Conservation (phyloP, 2,888 invertebrate species). For the Tipula vernalis region DNA sequence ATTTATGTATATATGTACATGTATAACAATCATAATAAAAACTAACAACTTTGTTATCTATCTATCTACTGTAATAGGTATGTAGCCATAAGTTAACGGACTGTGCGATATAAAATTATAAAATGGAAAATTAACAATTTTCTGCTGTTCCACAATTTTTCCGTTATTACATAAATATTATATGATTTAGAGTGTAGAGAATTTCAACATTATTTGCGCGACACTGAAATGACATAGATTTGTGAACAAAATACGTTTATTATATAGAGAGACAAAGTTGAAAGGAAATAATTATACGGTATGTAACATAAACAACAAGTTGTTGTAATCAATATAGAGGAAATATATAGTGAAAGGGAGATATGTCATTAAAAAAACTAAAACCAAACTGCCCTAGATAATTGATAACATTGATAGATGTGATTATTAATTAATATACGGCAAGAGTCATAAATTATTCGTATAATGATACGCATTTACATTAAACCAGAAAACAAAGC, state of each 20-base stretch:
- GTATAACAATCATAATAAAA: neutral
- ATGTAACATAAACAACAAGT: neutral
- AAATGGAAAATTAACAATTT: neutral
- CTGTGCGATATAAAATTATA: neutral
- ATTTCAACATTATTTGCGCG: neutral
- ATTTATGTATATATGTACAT: neutral
- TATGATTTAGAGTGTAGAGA: neutral
- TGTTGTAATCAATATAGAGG: neutral
- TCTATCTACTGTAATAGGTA: neutral
- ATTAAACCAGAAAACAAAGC: neutral
- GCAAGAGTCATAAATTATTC: neutral
- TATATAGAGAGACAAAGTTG: neutral
- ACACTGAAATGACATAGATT: neutral
- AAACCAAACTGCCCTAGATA: neutral
- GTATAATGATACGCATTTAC: neutral
- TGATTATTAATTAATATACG: neutral
- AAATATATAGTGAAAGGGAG: neutral
- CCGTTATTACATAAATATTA: neutral
- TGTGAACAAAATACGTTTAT: neutral
- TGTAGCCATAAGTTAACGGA: neutral
- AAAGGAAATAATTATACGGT: constrained; percentile 4
- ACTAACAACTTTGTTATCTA: neutral
- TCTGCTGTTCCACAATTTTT: neutral
- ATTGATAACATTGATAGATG: neutral
- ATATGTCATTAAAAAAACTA: neutral